A percentile compares a stretch with the other conserved stretches of the same genome.
phyloP scores from a whole-genome alignment of 2,888 invertebrate genomes.

The Spicauda simplicius region DNA sequence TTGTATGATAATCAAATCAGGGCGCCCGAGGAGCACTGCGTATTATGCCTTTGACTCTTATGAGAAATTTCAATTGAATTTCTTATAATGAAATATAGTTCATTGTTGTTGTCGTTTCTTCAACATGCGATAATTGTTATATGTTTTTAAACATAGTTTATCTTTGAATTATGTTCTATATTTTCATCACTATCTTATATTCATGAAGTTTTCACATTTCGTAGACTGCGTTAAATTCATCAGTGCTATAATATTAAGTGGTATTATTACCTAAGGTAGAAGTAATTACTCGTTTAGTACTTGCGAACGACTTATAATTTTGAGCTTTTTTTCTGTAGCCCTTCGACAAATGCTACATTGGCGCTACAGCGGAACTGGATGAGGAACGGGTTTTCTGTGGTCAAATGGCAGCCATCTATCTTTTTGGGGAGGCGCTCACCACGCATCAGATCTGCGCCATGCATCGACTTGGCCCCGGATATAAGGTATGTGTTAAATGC shows the following conservation, averaged over 20 bases:
- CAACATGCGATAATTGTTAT: too few species aligned
- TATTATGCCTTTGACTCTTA: slow-evolving; percentile 1
- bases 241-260: too few species aligned
- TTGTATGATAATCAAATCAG: slow-evolving; percentile 4
- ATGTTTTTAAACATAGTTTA: too few species aligned
- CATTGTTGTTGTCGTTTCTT: neutral
- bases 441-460: slow-evolving; percentile 99
- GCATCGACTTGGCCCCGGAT: slow-evolving; percentile 98
- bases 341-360: slow-evolving; percentile 99
- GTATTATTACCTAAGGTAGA: too few species aligned
- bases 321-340: slow-evolving; percentile 86
- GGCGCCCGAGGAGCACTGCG: neutral
- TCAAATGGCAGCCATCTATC: slow-evolving; percentile 99
- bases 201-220: too few species aligned
- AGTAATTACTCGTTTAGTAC: too few species aligned
- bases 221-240: too few species aligned
- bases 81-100: neutral
- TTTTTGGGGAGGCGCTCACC: slow-evolving; percentile 98
- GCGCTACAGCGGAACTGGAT: slow-evolving; percentile 98
- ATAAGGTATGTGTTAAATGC: slow-evolving; percentile 90
- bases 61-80: slow-evolving; percentile 3
- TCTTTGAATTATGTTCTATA: too few species aligned
- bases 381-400: slow-evolving; percentile 99
- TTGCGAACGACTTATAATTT: neutral
- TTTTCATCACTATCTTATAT: too few species aligned